A percentile compares a stretch with the other conserved stretches of the same genome.
phyloP scores from a whole-genome alignment of 2,888 invertebrate genomes.

The Sicus ferrugineus region DNA sequence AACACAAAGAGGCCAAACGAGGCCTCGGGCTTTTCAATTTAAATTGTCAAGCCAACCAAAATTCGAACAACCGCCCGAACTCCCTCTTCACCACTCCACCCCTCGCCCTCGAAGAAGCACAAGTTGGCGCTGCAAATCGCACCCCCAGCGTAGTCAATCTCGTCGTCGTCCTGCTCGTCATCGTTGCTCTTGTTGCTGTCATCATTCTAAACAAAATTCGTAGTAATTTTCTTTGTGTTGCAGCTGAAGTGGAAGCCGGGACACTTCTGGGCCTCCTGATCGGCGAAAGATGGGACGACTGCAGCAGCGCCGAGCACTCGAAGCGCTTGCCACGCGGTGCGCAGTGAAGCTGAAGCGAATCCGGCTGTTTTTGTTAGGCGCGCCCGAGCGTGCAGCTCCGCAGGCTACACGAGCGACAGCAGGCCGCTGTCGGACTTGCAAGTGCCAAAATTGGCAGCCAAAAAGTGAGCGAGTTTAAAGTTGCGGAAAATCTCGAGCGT shows the following conservation, averaged over 20 bases:
- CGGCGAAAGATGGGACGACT: conserved; percentile 26
- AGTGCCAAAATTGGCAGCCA: conserved; percentile 29
- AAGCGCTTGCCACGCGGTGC: conserved; percentile 19
- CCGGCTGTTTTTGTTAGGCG: conserved; percentile 14
- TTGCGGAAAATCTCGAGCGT: conserved; percentile 16
- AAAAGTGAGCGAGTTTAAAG: conserved; percentile 25
- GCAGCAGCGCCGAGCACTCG: neutral
- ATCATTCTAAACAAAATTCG: conserved; percentile 24
- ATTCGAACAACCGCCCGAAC: conserved; percentile 5
- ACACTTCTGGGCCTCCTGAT: neutral
- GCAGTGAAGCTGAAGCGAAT: conserved; percentile 56
- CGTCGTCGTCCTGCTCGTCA: conserved; percentile 33
- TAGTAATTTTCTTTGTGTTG: conserved; percentile 51
- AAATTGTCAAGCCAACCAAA: conserved; percentile 49
- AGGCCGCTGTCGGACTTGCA: conserved; percentile 7
- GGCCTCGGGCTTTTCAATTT: conserved; percentile 61
- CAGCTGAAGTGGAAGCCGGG: conserved; percentile 59
- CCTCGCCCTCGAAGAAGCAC: conserved; percentile 36
- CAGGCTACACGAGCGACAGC: conserved; percentile 13
- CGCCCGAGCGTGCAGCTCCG: conserved; percentile 15
- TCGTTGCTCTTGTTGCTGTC: conserved; percentile 40
- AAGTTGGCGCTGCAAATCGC: conserved; percentile 56
- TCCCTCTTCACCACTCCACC: neutral
- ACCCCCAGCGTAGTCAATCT: conserved; percentile 48
- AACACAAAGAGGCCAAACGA: conserved; percentile 62